These are phyloP conservation scores for Plagodis pulveraria DNA, from an alignment of 2,888 invertebrate genomes.

Conservation along the genomic window DNA sequence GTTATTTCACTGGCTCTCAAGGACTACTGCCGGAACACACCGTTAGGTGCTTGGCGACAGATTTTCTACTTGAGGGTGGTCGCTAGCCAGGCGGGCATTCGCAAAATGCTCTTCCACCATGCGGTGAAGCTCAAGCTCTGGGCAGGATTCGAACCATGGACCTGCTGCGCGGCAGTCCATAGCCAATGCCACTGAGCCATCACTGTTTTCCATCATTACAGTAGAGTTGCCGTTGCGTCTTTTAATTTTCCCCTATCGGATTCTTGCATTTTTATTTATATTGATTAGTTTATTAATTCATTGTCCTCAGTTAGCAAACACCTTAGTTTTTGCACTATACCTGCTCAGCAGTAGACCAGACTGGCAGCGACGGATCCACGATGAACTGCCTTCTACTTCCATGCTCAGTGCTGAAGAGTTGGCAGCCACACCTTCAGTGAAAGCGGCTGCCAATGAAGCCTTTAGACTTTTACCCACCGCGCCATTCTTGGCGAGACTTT, in stretches of 20 bases:
- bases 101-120: too few relatives aligned
- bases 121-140: too few relatives aligned
- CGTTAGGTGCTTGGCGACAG: too few relatives aligned
- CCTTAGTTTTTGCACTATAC: constrained; percentile 91
- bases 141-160: too few relatives aligned
- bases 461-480: constrained; percentile 91
- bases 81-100: too few relatives aligned
- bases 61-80: too few relatives aligned
- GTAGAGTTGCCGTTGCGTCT: too few relatives aligned
- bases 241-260: not conserved
- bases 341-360: constrained; percentile 88
- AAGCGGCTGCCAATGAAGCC: constrained; percentile 91
- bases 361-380: constrained; percentile 87
- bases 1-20: too few relatives aligned
- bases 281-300: not conserved
- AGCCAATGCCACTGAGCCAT: too few relatives aligned
- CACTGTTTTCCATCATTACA: too few relatives aligned
- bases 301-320: constrained; percentile 89
- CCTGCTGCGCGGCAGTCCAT: too few relatives aligned
- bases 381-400: constrained; percentile 86
- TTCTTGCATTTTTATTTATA: not conserved
- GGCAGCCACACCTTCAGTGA: constrained; percentile 88
- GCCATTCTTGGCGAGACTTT: constrained; percentile 90
- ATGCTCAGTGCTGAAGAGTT: constrained; percentile 85
- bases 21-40: too few relatives aligned